Conservation (phyloP, 2,113 vertebrate genomes). For the Bufo gargarizans region DNA sequence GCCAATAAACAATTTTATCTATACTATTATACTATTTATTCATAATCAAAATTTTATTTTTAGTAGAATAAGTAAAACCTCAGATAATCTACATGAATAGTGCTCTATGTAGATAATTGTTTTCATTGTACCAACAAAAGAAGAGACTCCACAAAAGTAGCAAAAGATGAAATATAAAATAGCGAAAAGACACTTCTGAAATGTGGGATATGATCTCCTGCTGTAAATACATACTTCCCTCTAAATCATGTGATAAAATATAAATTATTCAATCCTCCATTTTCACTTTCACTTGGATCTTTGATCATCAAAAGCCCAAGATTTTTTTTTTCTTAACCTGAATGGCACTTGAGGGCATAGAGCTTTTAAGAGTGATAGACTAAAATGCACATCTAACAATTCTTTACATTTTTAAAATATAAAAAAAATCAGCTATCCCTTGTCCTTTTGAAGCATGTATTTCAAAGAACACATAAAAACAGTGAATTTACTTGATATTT, state of each 20-base stretch:
- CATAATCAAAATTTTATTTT: too few species aligned
- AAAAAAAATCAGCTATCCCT: slow-evolving; percentile 29
- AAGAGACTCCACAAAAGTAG: not conserved
- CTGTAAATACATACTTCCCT: slow-evolving; percentile 60
- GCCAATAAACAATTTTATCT: too few species aligned
- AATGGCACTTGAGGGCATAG: slow-evolving; percentile 53
- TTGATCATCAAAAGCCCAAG: slow-evolving; percentile 60
- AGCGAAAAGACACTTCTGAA: slow-evolving; percentile 23
- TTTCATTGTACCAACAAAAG: not conserved
- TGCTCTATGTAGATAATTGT: not conserved
- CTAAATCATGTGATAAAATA: slow-evolving; percentile 59
- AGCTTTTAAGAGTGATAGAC: slow-evolving; percentile 61
- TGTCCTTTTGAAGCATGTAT: slow-evolving; percentile 31
- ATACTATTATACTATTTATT: too few species aligned
- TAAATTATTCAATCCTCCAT: slow-evolving; percentile 69
- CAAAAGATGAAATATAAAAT: slow-evolving; percentile 8
- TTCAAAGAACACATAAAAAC: slow-evolving; percentile 19
- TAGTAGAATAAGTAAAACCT: not conserved
- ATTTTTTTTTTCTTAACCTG: slow-evolving; percentile 62
- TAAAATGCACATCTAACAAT: slow-evolving; percentile 34
- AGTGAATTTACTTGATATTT: slow-evolving; percentile 10
- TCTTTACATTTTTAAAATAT: slow-evolving; percentile 27
- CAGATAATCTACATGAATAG: not conserved
- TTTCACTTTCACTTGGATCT: slow-evolving; percentile 59
- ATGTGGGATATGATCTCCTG: slow-evolving; percentile 52